These are phyloP conservation scores for Schizothorax lantsangensis DNA, from an alignment of 2,797 vertebrate species.

Conservation along the genomic window DNA sequence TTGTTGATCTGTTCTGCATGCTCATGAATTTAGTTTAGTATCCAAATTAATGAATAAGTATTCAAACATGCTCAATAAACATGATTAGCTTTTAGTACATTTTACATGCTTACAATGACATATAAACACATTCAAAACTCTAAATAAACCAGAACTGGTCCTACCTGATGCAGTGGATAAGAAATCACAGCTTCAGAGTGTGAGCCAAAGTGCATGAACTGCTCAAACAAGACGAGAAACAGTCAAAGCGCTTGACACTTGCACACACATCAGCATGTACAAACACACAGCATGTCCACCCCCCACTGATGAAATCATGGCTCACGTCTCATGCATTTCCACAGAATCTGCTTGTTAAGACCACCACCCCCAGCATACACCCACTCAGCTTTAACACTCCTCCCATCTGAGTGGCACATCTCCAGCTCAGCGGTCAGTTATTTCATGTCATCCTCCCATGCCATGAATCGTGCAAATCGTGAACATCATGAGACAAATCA, in stretches of 20 bases:
- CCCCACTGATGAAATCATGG: slow-evolving; percentile 25
- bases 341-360: slow-evolving; percentile 47
- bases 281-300: slow-evolving; percentile 68
- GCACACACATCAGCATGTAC: slow-evolving; percentile 60
- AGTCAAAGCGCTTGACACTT: slow-evolving; percentile 15
- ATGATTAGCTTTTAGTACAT: background rate
- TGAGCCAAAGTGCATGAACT: slow-evolving; percentile 9
- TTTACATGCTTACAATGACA: background rate
- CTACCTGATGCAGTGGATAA: slow-evolving; percentile 44
- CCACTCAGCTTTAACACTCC: slow-evolving; percentile 34
- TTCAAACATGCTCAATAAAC: background rate
- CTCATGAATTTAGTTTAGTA: background rate
- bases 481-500: slow-evolving; percentile 34
- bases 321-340: slow-evolving; percentile 24
- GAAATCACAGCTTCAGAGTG: slow-evolving; percentile 14
- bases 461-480: slow-evolving; percentile 56
- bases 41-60: background rate
- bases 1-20: background rate
- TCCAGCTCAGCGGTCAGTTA: slow-evolving; percentile 34
- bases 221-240: slow-evolving; percentile 3
- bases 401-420: slow-evolving; percentile 31
- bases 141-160: slow-evolving; percentile 7
- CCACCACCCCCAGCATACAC: slow-evolving; percentile 16
- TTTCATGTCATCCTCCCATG: slow-evolving; percentile 40
- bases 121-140: background rate